Conservation (phyloP, 2,113 vertebrate genomes). For the Ploceus nigricollis region DNA sequence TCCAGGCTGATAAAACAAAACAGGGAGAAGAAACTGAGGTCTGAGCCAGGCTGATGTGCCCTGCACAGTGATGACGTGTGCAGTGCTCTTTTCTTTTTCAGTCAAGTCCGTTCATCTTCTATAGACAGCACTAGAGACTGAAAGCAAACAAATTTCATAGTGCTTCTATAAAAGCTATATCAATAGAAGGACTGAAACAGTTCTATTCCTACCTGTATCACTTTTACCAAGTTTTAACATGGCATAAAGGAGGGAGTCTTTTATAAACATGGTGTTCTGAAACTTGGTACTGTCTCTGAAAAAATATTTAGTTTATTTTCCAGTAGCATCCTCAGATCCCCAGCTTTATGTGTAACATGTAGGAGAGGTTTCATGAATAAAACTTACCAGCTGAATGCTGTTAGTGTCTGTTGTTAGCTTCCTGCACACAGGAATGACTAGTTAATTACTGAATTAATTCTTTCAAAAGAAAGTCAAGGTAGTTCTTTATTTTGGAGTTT, state of each 20-base stretch:
- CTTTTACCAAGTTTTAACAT: neutral
- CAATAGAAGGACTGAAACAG: neutral
- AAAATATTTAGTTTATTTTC: neutral
- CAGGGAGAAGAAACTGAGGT: neutral
- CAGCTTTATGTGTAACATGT: neutral
- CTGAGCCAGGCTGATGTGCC: neutral
- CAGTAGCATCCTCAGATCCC: neutral
- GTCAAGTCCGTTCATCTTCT: neutral
- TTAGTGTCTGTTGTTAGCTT: neutral
- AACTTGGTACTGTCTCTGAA: neutral
- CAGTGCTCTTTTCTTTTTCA: neutral
- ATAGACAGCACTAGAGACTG: neutral
- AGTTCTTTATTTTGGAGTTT: neutral
- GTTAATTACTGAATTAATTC: neutral
- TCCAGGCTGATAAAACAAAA: neutral
- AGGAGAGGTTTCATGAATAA: neutral
- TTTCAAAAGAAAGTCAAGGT: neutral
- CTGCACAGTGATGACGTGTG: neutral
- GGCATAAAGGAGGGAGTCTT: neutral
- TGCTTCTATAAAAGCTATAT: neutral
- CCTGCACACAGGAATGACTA: neutral
- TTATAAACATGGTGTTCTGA: accelerated
- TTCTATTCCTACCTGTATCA: neutral
- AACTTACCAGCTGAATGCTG: neutral
- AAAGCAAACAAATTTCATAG: neutral